Percentiles rank a stretch among this genome's conserved stretches.
Evolutionary conservation across 92 coral and sea anemone genomes (phyloP).

Genomic region (Palythoa caribaeorum): DNA sequence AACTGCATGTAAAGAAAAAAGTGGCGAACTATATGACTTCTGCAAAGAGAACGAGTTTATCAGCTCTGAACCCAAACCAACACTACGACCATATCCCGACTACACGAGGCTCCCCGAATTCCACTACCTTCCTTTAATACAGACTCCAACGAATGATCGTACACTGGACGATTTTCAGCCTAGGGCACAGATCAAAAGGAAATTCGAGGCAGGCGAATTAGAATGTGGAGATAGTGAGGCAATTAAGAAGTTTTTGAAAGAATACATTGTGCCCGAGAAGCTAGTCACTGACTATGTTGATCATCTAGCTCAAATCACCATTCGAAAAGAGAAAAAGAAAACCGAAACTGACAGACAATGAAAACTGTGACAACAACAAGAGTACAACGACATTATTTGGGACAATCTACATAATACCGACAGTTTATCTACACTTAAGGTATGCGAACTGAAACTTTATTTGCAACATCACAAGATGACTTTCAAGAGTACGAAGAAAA

Average conservation of each 20-base stretch:
- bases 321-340: no score
- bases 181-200: conserved; percentile 24
- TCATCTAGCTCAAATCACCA: no score
- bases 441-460: no score
- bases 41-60: conserved; percentile 18
- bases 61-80: conserved; percentile 2
- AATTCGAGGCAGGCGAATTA: conserved; percentile 29
- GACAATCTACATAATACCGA: no score
- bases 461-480: no score
- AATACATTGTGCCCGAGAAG: no score
- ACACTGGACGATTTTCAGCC: conserved; percentile 35
- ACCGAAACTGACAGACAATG: no score
- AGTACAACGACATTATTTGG: no score
- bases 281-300: no score
- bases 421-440: no score
- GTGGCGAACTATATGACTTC: conserved; percentile 25
- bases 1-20: conserved; percentile 16
- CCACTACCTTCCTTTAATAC: conserved; percentile 4
- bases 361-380: no score
- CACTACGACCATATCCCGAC: conserved; percentile 7
- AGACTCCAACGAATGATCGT: conserved; percentile 26
- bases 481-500: no score
- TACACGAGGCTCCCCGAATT: background rate
- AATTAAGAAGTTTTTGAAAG: background rate
- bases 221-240: conserved; percentile 22